phyloP scores from a whole-genome alignment of 2,888 invertebrate species.

The Phyto melanocephala region DNA sequence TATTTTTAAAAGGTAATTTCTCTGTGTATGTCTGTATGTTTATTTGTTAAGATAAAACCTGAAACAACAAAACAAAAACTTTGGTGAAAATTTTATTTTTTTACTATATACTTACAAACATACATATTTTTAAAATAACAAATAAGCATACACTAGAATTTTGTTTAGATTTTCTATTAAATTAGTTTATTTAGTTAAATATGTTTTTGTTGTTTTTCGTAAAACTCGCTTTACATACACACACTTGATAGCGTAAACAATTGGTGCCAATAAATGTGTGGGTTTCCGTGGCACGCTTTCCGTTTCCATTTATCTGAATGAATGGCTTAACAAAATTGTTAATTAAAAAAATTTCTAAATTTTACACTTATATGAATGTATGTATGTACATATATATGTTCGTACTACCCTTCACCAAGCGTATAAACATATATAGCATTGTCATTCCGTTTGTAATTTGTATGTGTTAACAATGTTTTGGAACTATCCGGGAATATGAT shows the following conservation, averaged over 20 bases:
- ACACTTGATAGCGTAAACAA: slow-evolving; percentile 63
- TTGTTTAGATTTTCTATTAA: slow-evolving; percentile 38
- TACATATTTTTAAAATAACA: slow-evolving; percentile 16
- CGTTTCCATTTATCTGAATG: slow-evolving; percentile 46
- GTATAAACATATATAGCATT: too few relatives aligned
- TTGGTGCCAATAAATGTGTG: slow-evolving; percentile 66
- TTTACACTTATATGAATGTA: neutral
- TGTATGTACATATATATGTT: neutral
- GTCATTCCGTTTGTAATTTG: too few relatives aligned
- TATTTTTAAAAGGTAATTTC: neutral
- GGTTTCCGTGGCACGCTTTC: slow-evolving; percentile 65
- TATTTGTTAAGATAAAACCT: too few relatives aligned
- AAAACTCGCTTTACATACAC: neutral
- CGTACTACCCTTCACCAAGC: too few relatives aligned
- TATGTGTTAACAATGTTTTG: too few relatives aligned
- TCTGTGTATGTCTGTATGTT: too few relatives aligned
- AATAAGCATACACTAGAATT: slow-evolving; percentile 27
- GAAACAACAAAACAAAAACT: too few relatives aligned
- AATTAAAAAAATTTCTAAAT: neutral
- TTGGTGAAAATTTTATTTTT: neutral
- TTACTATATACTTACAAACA: too few relatives aligned
- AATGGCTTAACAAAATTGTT: slow-evolving; percentile 45
- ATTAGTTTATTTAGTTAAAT: neutral
- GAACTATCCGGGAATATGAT: too few relatives aligned
- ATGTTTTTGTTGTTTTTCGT: neutral